Evolutionary conservation across 2,888 invertebrate species (phyloP), one percentile per base, ranked within the genome.

Genomic region (Abscondita cerata): DNA sequence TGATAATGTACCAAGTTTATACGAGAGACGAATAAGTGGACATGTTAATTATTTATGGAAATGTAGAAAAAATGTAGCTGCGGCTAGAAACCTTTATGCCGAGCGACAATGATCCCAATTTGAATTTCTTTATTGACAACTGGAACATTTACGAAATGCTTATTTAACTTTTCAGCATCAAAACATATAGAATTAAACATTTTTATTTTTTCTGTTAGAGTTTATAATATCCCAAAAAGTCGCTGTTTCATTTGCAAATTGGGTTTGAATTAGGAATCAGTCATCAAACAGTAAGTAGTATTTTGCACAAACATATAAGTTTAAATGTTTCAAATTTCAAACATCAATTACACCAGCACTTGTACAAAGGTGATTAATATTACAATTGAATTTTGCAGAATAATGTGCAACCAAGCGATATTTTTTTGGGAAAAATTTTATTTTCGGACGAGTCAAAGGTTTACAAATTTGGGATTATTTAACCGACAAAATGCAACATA

Each of bases 361-460:
- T 25, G 25, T 25, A 25, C 41, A 1, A 41, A 15, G 2, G 2
- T 41, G 8, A 41, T 16, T 41, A 25, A 25, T 6, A 6, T 25
- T 13, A 13, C 8, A 15, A 16, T 15, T 9, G 41, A 8, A 38
- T 13, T 38, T 38, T 38, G 13, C n/a, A 13, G 13, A 38, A 38
- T 38, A 38, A 38, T 11, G 38, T 38, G n/a, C 38, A 38, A 13
- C 38, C 38, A 38, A 38, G 11, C 38, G 11, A 25, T 6, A 6
- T 4, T 25, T 25, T 25, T 25, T 25, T 25, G 25, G 25, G 25
- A 38, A 12, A 2, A 15, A 41, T 41, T 13, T 15, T 13, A 15
- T 41, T 41, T 41, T 41, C 8, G 15, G 41, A 41, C n/a, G 41
- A 41, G 13, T 41, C n/a, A n/a, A n/a, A 41, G 41, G 13, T 41